Conservation (phyloP, 2,113 vertebrate genomes). For the Balaenoptera acutorostrata region DNA sequence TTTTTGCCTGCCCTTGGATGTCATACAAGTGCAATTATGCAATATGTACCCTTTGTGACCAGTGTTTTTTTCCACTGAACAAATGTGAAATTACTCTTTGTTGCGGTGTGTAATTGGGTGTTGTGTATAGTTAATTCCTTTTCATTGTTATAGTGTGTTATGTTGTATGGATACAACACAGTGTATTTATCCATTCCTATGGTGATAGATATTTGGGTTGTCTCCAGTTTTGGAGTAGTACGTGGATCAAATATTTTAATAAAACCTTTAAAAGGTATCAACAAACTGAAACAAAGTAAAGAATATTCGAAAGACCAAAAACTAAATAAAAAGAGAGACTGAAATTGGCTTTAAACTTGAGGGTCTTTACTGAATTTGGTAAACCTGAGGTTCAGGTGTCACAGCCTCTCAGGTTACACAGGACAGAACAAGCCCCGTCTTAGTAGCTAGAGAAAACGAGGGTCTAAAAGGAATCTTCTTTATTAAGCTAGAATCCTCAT, state of each 20-base stretch:
- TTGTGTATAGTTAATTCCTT: neutral
- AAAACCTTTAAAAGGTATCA: neutral
- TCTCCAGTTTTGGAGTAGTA: neutral
- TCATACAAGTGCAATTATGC: neutral
- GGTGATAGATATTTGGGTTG: neutral
- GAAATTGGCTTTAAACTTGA: neutral
- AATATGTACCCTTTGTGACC: neutral
- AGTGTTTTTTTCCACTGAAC: neutral
- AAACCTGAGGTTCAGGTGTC: neutral
- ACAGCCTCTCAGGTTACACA: neutral
- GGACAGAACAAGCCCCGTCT: neutral
- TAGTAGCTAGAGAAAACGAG: neutral
- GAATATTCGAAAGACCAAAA: neutral
- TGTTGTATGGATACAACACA: neutral
- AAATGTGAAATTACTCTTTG: neutral
- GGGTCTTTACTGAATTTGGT: neutral
- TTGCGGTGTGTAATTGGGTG: neutral
- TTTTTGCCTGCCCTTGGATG: neutral
- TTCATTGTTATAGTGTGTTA: neutral
- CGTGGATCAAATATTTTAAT: neutral
- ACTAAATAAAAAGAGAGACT: neutral
- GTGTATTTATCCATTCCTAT: neutral
- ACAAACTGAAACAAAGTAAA: neutral
- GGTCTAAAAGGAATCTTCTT: neutral
- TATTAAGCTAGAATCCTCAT: neutral